Evolutionary conservation across 2,888 invertebrate genomes (phyloP).

Genomic region (Deilephila porcellus): DNA sequence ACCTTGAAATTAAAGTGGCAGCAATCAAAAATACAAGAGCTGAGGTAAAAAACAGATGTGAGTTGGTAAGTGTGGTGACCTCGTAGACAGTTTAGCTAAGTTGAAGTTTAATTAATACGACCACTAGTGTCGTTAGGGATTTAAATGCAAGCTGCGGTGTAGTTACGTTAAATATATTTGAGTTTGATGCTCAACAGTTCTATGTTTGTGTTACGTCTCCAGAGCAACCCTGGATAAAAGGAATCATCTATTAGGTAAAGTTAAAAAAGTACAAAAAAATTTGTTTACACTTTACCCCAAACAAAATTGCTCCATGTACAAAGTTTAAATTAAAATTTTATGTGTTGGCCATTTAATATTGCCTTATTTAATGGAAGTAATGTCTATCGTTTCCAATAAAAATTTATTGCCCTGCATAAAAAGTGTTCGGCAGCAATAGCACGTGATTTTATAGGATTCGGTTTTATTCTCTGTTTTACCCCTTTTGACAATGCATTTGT

Average conservation of each 20-base stretch:
- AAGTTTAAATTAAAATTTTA: conserved; percentile 13
- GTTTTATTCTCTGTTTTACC: neutral
- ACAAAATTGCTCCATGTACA: neutral
- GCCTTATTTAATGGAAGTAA: conserved; percentile 15
- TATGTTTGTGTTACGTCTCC: conserved; percentile 34
- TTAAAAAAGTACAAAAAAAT: neutral
- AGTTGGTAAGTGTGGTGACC: conserved; percentile 18
- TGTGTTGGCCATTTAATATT: neutral
- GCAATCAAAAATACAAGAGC: neutral
- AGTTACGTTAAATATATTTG: conserved; percentile 45
- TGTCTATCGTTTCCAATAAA: conserved; percentile 18
- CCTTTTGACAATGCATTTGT: conserved; percentile 4
- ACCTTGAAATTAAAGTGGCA: neutral
- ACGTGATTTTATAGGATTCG: conserved; percentile 12
- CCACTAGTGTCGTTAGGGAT: conserved; percentile 40
- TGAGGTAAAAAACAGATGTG: neutral
- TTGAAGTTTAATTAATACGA: conserved; percentile 27
- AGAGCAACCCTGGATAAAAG: neutral
- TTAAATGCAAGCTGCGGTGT: conserved; percentile 40
- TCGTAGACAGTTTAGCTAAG: neutral
- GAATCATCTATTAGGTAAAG: neutral
- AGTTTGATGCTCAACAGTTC: conserved; percentile 35
- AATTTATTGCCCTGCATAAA: conserved; percentile 16
- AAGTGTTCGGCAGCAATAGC: neutral
- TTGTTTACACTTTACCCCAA: neutral